phyloP scores from a whole-genome alignment of 2,113 vertebrate genomes.

The Macquaria ambigua region DNA sequence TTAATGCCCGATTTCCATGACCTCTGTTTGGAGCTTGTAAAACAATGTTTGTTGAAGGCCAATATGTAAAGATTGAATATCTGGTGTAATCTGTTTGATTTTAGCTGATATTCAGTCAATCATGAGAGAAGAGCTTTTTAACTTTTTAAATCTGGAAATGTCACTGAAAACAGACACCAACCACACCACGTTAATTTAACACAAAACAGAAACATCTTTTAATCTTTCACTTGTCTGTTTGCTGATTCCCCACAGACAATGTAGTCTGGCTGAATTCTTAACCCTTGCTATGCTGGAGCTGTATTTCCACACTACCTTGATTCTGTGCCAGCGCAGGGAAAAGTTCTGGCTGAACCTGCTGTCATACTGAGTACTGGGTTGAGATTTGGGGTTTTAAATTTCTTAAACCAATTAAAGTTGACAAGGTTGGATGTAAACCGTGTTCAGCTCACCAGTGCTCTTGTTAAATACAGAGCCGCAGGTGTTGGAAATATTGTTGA shows the following conservation, averaged over 20 bases:
- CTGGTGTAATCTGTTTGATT: constrained; percentile 1
- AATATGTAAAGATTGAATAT: constrained; percentile 26
- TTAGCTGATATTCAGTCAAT: constrained; percentile 2
- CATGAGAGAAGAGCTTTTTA: background rate
- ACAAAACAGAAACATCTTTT: background rate
- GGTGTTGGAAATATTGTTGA: constrained; percentile 12
- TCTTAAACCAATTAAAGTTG: constrained; percentile 37
- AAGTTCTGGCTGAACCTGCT: constrained; percentile 14
- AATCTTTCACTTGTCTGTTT: background rate
- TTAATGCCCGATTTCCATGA: background rate
- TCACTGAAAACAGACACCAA: background rate
- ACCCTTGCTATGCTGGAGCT: background rate
- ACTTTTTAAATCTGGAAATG: background rate
- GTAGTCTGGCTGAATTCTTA: background rate
- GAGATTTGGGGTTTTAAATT: constrained; percentile 23
- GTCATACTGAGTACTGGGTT: background rate
- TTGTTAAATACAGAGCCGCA: constrained; percentile 20
- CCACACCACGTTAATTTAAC: background rate
- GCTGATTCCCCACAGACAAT: background rate
- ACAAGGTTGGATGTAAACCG: constrained; percentile 29
- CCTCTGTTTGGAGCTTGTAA: background rate
- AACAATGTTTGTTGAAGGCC: constrained; percentile 12
- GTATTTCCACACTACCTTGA: background rate
- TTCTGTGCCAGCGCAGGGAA: background rate
- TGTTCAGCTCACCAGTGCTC: constrained; percentile 20